Percentiles rank a stretch among this genome's conserved stretches.
Evolutionary conservation across 2,797 vertebrate genomes (phyloP).

Genomic region (Sarcophilus harrisii): DNA sequence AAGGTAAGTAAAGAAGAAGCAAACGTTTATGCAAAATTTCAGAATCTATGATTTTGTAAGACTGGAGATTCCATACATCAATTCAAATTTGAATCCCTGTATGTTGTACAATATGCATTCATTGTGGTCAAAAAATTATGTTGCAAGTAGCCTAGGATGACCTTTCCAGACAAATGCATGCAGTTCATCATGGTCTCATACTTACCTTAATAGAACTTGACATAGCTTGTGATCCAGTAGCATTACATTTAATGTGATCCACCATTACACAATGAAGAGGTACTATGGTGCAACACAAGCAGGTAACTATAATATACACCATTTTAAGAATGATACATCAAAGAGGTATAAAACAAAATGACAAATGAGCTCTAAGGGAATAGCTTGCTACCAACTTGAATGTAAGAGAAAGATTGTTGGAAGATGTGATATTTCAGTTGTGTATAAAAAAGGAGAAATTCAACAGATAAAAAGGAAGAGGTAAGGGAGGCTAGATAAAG

Average conservation of each 20-base stretch:
- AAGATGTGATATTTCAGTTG: not conserved
- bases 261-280: not conserved
- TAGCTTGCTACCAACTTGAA: not conserved
- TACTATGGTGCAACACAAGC: not conserved
- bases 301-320: not conserved
- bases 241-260: not conserved
- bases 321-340: not conserved
- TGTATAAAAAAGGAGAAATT: not conserved
- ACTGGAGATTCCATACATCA: not conserved
- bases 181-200: not conserved
- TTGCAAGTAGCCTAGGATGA: not conserved
- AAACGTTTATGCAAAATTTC: not conserved
- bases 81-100: not conserved
- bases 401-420: not conserved
- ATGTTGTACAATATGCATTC: not conserved
- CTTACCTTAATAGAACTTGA: not conserved
- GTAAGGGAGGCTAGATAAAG: not conserved
- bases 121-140: not conserved
- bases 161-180: not conserved
- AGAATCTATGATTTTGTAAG: not conserved
- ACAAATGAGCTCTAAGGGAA: not conserved
- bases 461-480: not conserved
- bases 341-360: not conserved
- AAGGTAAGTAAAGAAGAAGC: not conserved
- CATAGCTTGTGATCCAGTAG: not conserved